A percentile compares a stretch with the other conserved stretches of the same genome.
These are phyloP conservation scores for Pseudochaenichthys georgianus DNA, from an alignment of 2,797 vertebrate species.

Conservation along the genomic window DNA sequence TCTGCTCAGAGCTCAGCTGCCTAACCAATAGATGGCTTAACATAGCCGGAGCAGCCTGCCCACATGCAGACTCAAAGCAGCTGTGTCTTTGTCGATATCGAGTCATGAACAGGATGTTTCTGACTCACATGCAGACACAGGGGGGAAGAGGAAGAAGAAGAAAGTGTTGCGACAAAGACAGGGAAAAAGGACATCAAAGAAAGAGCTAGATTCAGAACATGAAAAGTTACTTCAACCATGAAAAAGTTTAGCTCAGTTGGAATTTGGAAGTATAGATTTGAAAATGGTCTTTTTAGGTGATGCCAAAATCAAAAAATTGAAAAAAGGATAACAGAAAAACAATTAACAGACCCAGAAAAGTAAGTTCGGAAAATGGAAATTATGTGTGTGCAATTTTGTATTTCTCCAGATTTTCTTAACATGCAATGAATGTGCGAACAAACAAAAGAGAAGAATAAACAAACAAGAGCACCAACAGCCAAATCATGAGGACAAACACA, in stretches of 20 bases:
- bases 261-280: background rate
- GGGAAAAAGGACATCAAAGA: slow-evolving; percentile 6
- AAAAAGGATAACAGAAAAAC: background rate
- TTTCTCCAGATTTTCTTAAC: slow-evolving; percentile 11
- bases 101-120: slow-evolving; percentile 71
- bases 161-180: slow-evolving; percentile 25
- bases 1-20: slow-evolving; percentile 67
- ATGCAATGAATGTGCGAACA: slow-evolving; percentile 20
- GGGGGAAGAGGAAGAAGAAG: slow-evolving; percentile 42
- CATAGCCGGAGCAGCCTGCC: slow-evolving; percentile 66
- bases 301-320: background rate
- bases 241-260: slow-evolving; percentile 2
- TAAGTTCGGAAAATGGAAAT: background rate
- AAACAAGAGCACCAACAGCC: slow-evolving; percentile 12
- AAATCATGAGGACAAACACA: slow-evolving; percentile 7
- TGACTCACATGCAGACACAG: slow-evolving; percentile 52
- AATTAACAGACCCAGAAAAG: background rate
- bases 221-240: background rate
- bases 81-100: slow-evolving; percentile 73
- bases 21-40: slow-evolving; percentile 65
- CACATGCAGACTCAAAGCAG: slow-evolving; percentile 72
- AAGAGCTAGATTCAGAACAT: slow-evolving; percentile 14
- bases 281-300: slow-evolving; percentile 11
- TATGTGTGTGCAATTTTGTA: background rate
- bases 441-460: slow-evolving; percentile 5